Evolutionary conservation across 2,888 invertebrate genomes (phyloP), one percentile per base, ranked within the genome.

Genomic region (Iselma pallidipennis): DNA sequence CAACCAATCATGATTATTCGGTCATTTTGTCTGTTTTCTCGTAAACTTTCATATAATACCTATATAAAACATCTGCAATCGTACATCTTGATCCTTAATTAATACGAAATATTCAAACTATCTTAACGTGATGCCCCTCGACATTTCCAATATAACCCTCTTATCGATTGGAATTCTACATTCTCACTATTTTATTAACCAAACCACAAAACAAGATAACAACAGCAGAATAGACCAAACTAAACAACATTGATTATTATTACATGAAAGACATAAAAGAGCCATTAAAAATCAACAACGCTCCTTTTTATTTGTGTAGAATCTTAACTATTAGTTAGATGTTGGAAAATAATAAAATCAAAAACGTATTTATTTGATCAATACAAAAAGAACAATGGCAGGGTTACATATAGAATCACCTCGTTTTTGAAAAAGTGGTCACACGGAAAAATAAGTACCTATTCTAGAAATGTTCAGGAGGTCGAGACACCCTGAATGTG

Each of bases 21-120:
- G 52, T 61, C 37, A 57, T 59, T 59, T 49, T 42, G 55, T 57
- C 55, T 55, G 26, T 52, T 33, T 56, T 51, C 52, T 60, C 45
- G 48, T 50, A 51, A 31, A 52, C 51, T 45, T 45, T 45, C 21
- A 12, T 45, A 45, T 5, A 29, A 45, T n/a, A n/a, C n/a, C n/a
- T n/a, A n/a, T 50, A 21, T 53, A 56, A 57, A 54, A 57, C 61
- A 61, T 61, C 61, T 61, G 61, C 61, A 60, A 60, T 56, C 60
- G 53, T 61, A 52, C 31, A 57, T 61, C 52, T 45, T 1, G 29
- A 29, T 31, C 54, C n/a, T 58, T 63, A 63, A 63, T 63, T 63
- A 63, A 63, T 63, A 59, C 59, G 59, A 63, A 19, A 63, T 63
- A 63, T 45, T 62, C 55, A 25, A 55, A 55, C 57, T 62, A 54